Base-by-base conservation (phyloP, 1,140 invertebrate genomes). In the Anoplolepis gracilipes region DNA sequence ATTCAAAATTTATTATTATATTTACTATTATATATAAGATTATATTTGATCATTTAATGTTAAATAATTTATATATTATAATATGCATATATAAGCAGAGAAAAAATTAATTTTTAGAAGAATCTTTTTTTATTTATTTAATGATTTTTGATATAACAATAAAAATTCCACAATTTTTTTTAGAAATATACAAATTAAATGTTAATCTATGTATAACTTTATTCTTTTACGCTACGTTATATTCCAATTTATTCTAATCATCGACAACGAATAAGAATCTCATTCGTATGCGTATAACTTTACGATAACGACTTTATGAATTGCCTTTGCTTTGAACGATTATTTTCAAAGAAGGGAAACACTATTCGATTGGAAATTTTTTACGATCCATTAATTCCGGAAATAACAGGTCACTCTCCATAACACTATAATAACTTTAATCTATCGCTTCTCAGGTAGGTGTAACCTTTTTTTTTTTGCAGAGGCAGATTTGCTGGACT, bases 301-400 rank as follows among this genome's bases (percentile, higher is more conserved):
- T 33, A 11, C 65, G 33, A 69, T 85, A 55, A 53, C 4, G 42
- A 67, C 39, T 78, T 78, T 67, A 67, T 77, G 33, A 64, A 77
- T 42, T 10, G 57, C 42, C 55, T 36, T 28, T 25, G 30, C 3
- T 59, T 36, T 33, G 25, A 11, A 3, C 19, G 3, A 1, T 30
- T 28, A 30, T 6, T 8, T 30, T 61, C 61, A 64, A 75, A 46
- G 19, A 67, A 39, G 30, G 70, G 75, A 76, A 81, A 77, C 46
- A 46, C 8, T 64, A 67, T 75, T 88, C 88, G 88, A 88, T 88
- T 22, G 82, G 75, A 72, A 67, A 81, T 67, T 72, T 85, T 89
- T 88, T 77, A 89, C 72, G 81, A 89, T 70, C 87, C 76, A 89
- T 88, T 89, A 88, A 89, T 85, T 85, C 75, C 22, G 55, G 69